Evolutionary conservation across 2,797 vertebrate genomes (phyloP).

Genomic region (Tympanoctomys barrerae): DNA sequence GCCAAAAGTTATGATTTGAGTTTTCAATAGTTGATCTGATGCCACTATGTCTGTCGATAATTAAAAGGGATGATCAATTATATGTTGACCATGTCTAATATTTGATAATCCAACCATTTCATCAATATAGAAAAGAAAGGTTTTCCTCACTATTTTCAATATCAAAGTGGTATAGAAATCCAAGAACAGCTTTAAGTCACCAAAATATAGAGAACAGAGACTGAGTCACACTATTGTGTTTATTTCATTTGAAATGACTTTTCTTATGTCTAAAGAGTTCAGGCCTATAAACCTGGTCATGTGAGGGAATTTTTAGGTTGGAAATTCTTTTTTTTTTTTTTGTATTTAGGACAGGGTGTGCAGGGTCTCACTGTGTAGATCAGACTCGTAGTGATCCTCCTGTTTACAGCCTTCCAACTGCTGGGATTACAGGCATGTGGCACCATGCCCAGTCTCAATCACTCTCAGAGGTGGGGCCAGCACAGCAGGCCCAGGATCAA

Average conservation of each 20-base stretch:
- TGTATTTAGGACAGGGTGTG: too few relatives aligned
- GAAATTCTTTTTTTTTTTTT: not conserved
- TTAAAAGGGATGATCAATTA: constrained; percentile 76
- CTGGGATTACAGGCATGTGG: too few relatives aligned
- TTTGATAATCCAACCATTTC: constrained; percentile 61
- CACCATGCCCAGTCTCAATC: too few relatives aligned
- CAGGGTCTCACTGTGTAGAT: too few relatives aligned
- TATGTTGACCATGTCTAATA: constrained; percentile 71
- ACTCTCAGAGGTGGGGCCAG: too few relatives aligned
- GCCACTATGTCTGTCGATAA: constrained; percentile 74
- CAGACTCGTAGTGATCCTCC: too few relatives aligned
- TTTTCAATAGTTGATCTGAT: constrained; percentile 75
- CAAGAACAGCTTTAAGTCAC: not conserved
- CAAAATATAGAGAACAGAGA: not conserved
- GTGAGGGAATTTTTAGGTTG: not conserved
- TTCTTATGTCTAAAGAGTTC: not conserved
- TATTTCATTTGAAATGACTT: constrained; percentile 14
- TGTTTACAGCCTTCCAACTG: too few relatives aligned
- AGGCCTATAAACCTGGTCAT: not conserved
- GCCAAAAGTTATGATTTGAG: constrained; percentile 77
- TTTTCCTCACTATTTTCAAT: not conserved
- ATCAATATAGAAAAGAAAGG: constrained; percentile 33
- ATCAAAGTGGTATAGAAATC: not conserved
- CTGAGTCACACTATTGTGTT: not conserved
- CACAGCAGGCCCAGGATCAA: too few relatives aligned